A percentile compares a stretch with the other conserved stretches of the same genome.
phyloP scores from a whole-genome alignment of 2,797 vertebrate species.

The Sylvia borin region DNA sequence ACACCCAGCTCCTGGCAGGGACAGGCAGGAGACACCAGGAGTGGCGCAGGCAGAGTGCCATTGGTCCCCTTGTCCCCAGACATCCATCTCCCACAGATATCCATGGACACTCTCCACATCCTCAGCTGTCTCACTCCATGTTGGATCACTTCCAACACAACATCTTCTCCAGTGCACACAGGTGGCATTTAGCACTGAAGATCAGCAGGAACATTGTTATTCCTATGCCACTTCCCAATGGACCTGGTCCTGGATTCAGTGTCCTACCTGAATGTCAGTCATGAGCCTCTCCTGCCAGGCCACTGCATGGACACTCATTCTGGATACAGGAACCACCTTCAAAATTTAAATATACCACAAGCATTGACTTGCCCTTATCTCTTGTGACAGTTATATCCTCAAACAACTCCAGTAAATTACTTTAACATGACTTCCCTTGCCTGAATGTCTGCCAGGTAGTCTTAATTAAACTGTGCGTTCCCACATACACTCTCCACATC shows the following conservation, averaged over 20 bases:
- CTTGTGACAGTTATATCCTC: constrained; percentile 42
- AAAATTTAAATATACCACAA: not conserved
- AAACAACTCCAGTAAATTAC: constrained; percentile 47
- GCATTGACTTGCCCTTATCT: constrained; percentile 8
- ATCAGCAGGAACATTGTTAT: not conserved
- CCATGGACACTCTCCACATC: not conserved
- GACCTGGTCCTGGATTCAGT: not conserved
- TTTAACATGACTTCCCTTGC: constrained; percentile 48
- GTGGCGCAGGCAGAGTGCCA: not conserved
- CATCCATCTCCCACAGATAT: not conserved
- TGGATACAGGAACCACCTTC: not conserved
- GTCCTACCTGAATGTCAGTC: not conserved
- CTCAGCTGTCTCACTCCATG: not conserved
- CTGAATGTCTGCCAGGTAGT: constrained; percentile 56
- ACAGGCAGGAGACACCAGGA: not conserved
- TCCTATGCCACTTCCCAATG: rapidly evolving
- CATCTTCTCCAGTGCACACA: not conserved
- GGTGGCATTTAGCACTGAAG: not conserved
- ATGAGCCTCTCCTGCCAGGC: not conserved
- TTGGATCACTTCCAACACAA: not conserved
- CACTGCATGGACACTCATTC: not conserved
- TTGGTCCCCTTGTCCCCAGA: not conserved
- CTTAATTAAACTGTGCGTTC: constrained; percentile 60
- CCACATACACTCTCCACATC: not conserved
- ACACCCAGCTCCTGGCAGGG: not conserved